These are phyloP conservation scores for Dasypogon diadema DNA, from an alignment of 2,888 invertebrate species.

Conservation along the genomic window DNA sequence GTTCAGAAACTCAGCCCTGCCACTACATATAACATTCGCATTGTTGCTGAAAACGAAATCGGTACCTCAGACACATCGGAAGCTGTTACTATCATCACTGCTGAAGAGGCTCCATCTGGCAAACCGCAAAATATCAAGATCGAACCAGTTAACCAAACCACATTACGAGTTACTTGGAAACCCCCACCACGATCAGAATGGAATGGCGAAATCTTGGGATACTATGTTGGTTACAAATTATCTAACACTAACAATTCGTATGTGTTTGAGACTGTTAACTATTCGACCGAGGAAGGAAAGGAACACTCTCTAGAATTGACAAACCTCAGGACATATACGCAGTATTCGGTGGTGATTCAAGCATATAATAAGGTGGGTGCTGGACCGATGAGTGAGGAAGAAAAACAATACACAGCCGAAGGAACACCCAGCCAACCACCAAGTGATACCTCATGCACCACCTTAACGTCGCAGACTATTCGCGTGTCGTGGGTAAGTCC, in stretches of 20 bases:
- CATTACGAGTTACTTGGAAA: constrained; percentile 89
- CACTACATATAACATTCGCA: constrained; percentile 91
- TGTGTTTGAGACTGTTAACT: constrained; percentile 91
- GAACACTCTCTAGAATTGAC: constrained; percentile 87
- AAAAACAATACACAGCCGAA: constrained; percentile 93
- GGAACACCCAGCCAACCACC: constrained; percentile 93
- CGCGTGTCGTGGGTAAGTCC: constrained; percentile 96
- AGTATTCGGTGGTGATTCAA: constrained; percentile 95
- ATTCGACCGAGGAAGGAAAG: constrained; percentile 90
- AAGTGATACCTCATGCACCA: constrained; percentile 91
- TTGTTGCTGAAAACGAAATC: constrained; percentile 93
- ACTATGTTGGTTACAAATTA: constrained; percentile 90
- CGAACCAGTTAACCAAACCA: constrained; percentile 89
- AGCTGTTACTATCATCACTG: constrained; percentile 93
- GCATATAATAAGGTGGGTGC: constrained; percentile 95
- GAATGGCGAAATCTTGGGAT: constrained; percentile 93
- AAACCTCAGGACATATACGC: constrained; percentile 90
- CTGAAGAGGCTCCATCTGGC: constrained; percentile 90
- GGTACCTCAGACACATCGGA: constrained; percentile 94
- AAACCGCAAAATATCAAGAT: constrained; percentile 87
- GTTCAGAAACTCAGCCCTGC: constrained; percentile 90
- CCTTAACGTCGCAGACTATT: constrained; percentile 93
- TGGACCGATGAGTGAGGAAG: constrained; percentile 90
- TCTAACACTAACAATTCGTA: constrained; percentile 87
- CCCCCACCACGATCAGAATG: constrained; percentile 89